Evolutionary conservation across 2,888 invertebrate species (phyloP), one percentile per base, ranked within the genome.

Genomic region (Hyalella azteca): DNA sequence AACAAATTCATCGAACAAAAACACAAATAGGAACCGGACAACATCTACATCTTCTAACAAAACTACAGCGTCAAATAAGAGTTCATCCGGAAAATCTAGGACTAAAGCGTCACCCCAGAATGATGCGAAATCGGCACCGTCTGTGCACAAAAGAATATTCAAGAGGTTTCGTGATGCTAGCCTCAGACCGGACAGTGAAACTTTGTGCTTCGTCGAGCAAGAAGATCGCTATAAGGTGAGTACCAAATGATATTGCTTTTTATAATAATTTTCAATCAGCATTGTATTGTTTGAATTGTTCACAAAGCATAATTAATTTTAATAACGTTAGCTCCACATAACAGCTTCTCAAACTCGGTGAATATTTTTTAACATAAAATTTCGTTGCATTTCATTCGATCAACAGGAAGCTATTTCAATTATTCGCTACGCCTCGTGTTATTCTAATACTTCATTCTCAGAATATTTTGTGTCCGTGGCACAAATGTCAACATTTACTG

Each of bases 181-280:
- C 54, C 79, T 83, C n/a, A 78, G 79, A 48, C 83, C 81, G 4
- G 83, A 81, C 79, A 83, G 83, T 54, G 81, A 83, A 66, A 79
- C 83, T 26, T 48, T 83, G 50, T 82, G 83, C 66, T 83, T 83
- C 79, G 79, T 50, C 45, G 83, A 83, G 73, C 81, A 81, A 73
- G 79, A 73, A 48, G 79, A 83, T 76, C 76, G 79, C 29, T 83
- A 83, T 41, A 83, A 81, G 83, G 83, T 81, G 77, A 80, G 80
- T 66, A 36, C 66, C 19, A 2, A n/a, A n/a, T n/a, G n/a, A n/a
- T n/a, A n/a, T n/a, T n/a, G n/a, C n/a, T n/a, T n/a, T n/a, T n/a
- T n/a, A n/a, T n/a, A n/a, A n/a, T n/a, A n/a, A n/a, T n/a, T n/a
- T n/a, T n/a, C n/a, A n/a, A n/a, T n/a, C n/a, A n/a, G n/a, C n/a